Evolutionary conservation across 2,888 invertebrate genomes (phyloP).

Genomic region (Eupithecia exiguata): DNA sequence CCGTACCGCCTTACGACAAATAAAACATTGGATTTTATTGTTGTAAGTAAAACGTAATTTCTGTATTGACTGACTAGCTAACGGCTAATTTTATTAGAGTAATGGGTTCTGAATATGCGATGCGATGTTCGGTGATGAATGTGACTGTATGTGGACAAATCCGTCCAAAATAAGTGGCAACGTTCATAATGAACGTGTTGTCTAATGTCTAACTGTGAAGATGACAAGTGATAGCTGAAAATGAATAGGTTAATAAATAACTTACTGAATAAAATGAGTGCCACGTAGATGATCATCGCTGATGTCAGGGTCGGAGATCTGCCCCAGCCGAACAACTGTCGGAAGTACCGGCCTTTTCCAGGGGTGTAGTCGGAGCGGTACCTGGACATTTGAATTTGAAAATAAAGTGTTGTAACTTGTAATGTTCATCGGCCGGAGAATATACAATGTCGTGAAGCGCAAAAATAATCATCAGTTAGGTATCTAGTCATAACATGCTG

Average conservation of each 20-base stretch:
- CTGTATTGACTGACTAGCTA: background rate
- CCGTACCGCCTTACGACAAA: too few relatives aligned
- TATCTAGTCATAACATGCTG: background rate
- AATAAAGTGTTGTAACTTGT: background rate
- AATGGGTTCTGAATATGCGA: background rate
- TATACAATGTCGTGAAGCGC: background rate
- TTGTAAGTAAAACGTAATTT: background rate
- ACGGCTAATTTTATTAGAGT: background rate
- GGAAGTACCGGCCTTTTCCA: conserved; percentile 46
- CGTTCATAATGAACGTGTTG: background rate
- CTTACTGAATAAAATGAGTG: conserved; percentile 64
- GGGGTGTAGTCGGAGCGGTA: conserved; percentile 57
- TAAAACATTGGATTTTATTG: too few relatives aligned
- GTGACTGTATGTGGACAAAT: background rate
- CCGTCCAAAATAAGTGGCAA: background rate
- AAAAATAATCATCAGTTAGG: background rate
- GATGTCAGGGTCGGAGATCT: conserved; percentile 53
- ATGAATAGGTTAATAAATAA: conserved; percentile 16
- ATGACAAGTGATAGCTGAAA: background rate
- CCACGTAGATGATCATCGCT: conserved; percentile 54
- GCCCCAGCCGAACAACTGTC: conserved; percentile 60
- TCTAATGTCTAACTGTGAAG: background rate
- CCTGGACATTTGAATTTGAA: conserved; percentile 49
- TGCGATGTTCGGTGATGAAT: background rate
- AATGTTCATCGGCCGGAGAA: background rate